These are phyloP conservation scores for Arctia plantaginis DNA, from an alignment of 2,888 invertebrate species.

Conservation along the genomic window DNA sequence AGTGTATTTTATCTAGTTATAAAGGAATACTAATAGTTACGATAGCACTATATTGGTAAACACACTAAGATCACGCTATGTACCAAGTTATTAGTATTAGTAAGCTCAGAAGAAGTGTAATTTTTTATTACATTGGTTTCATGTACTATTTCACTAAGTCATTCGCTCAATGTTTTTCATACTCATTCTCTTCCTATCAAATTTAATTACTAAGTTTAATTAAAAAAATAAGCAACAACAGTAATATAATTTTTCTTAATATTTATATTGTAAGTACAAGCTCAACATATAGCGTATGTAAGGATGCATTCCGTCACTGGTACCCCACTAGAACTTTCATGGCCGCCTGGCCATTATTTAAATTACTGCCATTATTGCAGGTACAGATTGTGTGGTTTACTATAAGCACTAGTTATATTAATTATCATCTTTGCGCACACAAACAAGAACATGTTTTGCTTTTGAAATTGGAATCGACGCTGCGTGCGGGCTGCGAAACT, in stretches of 20 bases:
- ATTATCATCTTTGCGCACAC: not conserved
- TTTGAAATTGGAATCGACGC: not conserved
- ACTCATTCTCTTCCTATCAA: too few relatives aligned
- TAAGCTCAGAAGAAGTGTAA: not conserved
- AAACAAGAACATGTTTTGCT: not conserved
- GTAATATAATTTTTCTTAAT: too few relatives aligned
- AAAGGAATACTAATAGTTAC: too few relatives aligned
- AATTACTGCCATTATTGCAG: conserved; percentile 32
- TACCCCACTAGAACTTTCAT: conserved; percentile 15
- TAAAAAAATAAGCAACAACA: too few relatives aligned
- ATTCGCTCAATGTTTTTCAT: too few relatives aligned
- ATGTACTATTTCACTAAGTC: too few relatives aligned
- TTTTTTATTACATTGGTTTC: too few relatives aligned
- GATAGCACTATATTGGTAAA: not conserved
- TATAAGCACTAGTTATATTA: conserved; percentile 20
- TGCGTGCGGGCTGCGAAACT: not conserved
- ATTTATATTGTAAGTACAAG: not conserved
- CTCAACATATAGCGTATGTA: not conserved
- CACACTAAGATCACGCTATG: not conserved
- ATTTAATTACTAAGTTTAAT: too few relatives aligned
- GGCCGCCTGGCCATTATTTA: conserved; percentile 18
- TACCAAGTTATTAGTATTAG: not conserved
- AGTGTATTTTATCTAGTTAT: too few relatives aligned
- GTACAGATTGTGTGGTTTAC: conserved; percentile 21
- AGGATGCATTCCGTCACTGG: not conserved